Evolutionary conservation across 2,797 vertebrate genomes (phyloP).

Genomic region (Mycteria americana): DNA sequence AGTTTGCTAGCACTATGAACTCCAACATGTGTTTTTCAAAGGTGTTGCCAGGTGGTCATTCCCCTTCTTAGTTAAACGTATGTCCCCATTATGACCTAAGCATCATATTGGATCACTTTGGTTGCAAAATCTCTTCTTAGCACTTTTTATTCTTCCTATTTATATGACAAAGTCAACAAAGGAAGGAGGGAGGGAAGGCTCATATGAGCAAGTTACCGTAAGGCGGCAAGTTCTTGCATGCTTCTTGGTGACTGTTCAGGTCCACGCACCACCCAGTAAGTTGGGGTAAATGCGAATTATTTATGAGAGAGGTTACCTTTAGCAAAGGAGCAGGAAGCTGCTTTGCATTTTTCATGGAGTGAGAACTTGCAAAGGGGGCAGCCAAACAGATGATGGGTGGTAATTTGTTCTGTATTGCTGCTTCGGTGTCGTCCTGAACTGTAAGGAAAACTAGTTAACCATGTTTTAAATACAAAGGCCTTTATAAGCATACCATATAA

Average conservation of each 20-base stretch:
- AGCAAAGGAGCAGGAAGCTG: not conserved
- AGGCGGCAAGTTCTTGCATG: not conserved
- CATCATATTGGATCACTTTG: not conserved
- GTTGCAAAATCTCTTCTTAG: not conserved
- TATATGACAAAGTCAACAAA: not conserved
- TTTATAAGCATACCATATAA: not conserved
- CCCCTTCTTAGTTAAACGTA: not conserved
- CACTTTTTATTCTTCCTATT: not conserved
- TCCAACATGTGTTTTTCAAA: not conserved
- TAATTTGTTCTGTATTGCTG: not conserved
- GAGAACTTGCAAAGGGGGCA: not conserved
- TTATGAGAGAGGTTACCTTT: not conserved
- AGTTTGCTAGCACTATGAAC: not conserved
- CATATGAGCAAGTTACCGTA: not conserved
- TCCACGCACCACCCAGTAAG: fast-evolving
- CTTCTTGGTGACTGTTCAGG: not conserved
- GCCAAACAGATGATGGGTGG: not conserved
- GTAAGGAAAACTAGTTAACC: not conserved
- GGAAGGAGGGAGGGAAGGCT: not conserved
- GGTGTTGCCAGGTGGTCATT: not conserved
- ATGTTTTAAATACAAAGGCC: not conserved
- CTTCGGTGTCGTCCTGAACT: not conserved
- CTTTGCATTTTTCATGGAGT: not conserved
- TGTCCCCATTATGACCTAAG: not conserved
- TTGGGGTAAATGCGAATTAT: not conserved